Percentiles rank a stretch among this genome's conserved stretches.
phyloP scores from a whole-genome alignment of 2,888 invertebrate genomes.

The Toxonevra muliebris region DNA sequence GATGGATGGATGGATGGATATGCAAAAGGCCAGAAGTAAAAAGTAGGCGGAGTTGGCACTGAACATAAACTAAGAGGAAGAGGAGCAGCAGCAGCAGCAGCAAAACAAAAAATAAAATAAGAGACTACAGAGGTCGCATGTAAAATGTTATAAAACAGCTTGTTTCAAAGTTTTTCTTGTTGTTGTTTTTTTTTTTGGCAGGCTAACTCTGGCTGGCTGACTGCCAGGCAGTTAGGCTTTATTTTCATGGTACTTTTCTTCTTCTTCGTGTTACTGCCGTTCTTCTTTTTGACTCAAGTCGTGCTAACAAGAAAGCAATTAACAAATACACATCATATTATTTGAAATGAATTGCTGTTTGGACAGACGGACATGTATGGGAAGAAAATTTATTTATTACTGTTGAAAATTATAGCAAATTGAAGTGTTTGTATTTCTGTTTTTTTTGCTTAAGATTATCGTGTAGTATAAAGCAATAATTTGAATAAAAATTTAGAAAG shows the following conservation, averaged over 20 bases:
- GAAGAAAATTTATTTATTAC: no score
- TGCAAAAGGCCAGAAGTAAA: slow-evolving; percentile 15
- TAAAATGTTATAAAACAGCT: no score
- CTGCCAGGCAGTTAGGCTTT: slow-evolving; percentile 31
- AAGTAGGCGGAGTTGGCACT: slow-evolving; percentile 48
- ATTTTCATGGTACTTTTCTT: slow-evolving; percentile 32
- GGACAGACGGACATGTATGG: no score
- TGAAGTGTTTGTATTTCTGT: no score
- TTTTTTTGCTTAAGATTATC: no score
- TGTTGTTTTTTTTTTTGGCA: slow-evolving; percentile 1
- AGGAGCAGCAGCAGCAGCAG: slow-evolving; percentile 14
- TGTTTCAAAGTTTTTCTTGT: no score
- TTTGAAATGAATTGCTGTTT: no score
- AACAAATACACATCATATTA: slow-evolving; percentile 11
- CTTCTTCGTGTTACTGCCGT: background rate
- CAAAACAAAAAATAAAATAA: background rate
- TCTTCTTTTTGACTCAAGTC: background rate
- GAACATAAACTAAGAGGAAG: slow-evolving; percentile 36
- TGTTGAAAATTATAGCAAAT: no score
- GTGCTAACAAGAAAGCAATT: slow-evolving; percentile 36
- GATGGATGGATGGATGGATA: no score
- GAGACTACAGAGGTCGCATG: no score
- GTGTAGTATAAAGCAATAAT: no score
- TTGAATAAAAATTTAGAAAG: no score
- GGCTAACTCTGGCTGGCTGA: slow-evolving; percentile 18